Base-by-base conservation (phyloP, 2,113 vertebrate species). In the Dissostichus mawsoni region DNA sequence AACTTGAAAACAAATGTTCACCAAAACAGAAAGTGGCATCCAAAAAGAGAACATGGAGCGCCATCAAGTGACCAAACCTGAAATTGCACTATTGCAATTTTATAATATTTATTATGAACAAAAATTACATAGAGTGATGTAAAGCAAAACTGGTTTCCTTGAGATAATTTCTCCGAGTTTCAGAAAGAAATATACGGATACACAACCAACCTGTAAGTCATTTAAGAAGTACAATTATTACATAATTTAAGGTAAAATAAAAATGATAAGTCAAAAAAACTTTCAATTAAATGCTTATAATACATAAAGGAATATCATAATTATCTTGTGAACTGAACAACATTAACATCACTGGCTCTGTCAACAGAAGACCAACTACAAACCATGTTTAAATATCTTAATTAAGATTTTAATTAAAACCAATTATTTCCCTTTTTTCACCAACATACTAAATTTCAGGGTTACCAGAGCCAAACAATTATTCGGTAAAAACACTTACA, bases 31-130 rank as follows among this genome's bases (percentile, higher is more conserved):
- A 11, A 33, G 11, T 33, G 4, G 13, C 18, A n/a, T 23, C 23
- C 41, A 62, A 45, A 76, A 5, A 50, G 65, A 55, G n/a, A n/a
- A 58, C 58, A 64, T 55, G 6, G 69, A 85, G 87, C 89, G 48
- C 89, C 87, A 86, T 36, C 92, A 64, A 83, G 90, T 89, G 92
- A 33, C 36, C 70, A 86, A 72, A 72, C 5, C 1, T 69, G 7
- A 10, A 45, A 80, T 41, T 87, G 61, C 81, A 86, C 56, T 45
- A 80, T 29, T 87, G 29, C 29, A 29, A 41, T 41, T 41, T 41
- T 41, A 5, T 41, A 7, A 41, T 41, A 41, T 41, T 41, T 41
- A 41, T 41, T 41, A 5, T 41, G 36, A 7, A 41, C 16, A 69
- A 23, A 73, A 57, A 14, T 52, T 33, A 71, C 25, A 73, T 5